Percentiles rank a stretch among this genome's conserved stretches.
Evolutionary conservation across 2,888 invertebrate species (phyloP).

Genomic region (Temnothorax ravouxi): DNA sequence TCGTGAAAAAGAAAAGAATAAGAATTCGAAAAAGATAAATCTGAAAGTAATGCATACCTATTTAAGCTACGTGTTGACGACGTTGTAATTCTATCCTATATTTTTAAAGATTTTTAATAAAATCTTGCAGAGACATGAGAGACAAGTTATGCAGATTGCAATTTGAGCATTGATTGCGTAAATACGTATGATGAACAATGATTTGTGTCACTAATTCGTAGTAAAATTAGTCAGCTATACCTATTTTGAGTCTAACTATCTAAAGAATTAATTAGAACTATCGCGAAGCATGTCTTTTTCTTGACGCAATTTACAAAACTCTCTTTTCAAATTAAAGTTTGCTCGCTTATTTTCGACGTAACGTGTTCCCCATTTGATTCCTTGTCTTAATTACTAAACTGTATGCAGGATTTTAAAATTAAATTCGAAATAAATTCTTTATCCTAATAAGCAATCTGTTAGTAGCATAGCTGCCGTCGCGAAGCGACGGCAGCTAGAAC

Average conservation of each 20-base stretch:
- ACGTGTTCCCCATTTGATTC: not conserved
- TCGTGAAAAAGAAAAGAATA: not conserved
- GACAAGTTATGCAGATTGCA: not conserved
- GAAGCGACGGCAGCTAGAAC: not conserved
- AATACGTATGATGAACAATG: not conserved
- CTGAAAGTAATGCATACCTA: not conserved
- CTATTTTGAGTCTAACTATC: not conserved
- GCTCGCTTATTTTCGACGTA: not conserved
- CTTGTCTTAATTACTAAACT: not conserved
- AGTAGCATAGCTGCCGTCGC: too few species aligned
- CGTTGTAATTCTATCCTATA: not conserved
- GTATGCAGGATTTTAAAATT: not conserved
- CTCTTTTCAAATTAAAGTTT: not conserved
- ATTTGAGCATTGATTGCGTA: not conserved
- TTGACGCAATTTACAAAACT: not conserved
- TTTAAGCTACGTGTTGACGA: not conserved
- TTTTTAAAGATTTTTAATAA: not conserved
- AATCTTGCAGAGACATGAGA: not conserved
- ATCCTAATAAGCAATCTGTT: not conserved
- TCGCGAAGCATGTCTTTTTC: not conserved
- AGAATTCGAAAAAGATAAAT: not conserved
- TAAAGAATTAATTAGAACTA: not conserved
- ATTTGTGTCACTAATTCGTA: not conserved
- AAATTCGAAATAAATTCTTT: not conserved
- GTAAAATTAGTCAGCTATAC: not conserved